These are phyloP conservation scores for Serranus cabrilla DNA, from an alignment of 2,797 vertebrate genomes.

Conservation along the genomic window DNA sequence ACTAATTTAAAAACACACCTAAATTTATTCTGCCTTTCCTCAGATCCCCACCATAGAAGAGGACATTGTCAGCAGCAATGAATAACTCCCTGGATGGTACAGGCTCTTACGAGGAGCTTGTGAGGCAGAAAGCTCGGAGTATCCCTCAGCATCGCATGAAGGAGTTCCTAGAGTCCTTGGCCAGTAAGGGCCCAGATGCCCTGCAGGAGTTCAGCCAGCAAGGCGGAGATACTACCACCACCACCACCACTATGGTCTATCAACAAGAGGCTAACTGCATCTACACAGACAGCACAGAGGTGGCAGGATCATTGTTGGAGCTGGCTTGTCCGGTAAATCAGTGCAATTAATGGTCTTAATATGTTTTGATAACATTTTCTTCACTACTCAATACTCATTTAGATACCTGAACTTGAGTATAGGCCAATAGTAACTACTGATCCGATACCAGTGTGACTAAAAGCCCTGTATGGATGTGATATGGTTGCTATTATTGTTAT, in stretches of 20 bases:
- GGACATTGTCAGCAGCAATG: slow-evolving; percentile 82
- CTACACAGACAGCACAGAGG: slow-evolving; percentile 97
- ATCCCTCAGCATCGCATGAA: slow-evolving; percentile 99
- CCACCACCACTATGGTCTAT: slow-evolving; percentile 93
- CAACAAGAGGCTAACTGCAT: slow-evolving; percentile 95
- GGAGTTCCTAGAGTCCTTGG: slow-evolving; percentile 96
- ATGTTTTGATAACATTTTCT: too few species aligned
- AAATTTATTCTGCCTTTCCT: background rate
- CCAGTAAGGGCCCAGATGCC: slow-evolving; percentile 94
- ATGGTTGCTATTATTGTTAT: too few species aligned
- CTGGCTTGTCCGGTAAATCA: slow-evolving; percentile 94
- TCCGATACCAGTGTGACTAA: too few species aligned
- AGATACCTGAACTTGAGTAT: too few species aligned
- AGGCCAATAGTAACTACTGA: too few species aligned
- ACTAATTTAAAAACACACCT: background rate
- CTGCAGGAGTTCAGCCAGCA: slow-evolving; percentile 95
- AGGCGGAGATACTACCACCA: slow-evolving; percentile 77
- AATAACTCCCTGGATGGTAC: slow-evolving; percentile 97
- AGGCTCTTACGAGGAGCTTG: slow-evolving; percentile 97
- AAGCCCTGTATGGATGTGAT: too few species aligned
- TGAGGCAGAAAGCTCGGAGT: slow-evolving; percentile 95
- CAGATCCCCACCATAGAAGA: slow-evolving; percentile 38
- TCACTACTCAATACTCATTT: too few species aligned
- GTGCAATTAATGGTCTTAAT: background rate
- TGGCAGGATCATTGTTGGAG: slow-evolving; percentile 96